Percentiles rank a stretch among this genome's conserved stretches.
Evolutionary conservation across 2,888 invertebrate genomes (phyloP).

Genomic region (Pristionchus japonicus): DNA sequence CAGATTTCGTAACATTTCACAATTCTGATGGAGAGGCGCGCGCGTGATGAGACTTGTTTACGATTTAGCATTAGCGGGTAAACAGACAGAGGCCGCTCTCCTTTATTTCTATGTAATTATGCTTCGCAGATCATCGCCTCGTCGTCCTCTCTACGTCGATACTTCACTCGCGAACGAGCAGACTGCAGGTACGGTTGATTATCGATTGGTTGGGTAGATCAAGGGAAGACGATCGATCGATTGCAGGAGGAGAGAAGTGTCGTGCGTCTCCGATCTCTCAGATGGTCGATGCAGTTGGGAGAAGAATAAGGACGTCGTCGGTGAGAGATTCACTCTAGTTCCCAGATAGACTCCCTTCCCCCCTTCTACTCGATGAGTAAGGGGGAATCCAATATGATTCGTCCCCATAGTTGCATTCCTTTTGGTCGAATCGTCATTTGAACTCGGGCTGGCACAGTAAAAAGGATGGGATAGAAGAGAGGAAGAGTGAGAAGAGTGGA

Average conservation of each 20-base stretch:
- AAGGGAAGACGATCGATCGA: background rate
- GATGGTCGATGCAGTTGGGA: conserved; percentile 39
- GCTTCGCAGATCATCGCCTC: conserved; percentile 51
- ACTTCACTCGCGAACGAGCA: conserved; percentile 62
- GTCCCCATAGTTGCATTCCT: background rate
- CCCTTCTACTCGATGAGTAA: no score
- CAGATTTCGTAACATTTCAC: no score
- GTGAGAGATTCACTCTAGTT: background rate
- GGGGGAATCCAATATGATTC: background rate
- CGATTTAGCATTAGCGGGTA: no score
- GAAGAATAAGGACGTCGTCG: conserved; percentile 46
- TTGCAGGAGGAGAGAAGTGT: background rate
- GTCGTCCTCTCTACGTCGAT: conserved; percentile 65
- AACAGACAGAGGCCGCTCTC: no score
- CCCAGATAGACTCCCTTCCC: background rate
- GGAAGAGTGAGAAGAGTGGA: background rate
- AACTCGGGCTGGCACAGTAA: background rate
- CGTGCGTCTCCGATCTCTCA: conserved; percentile 35
- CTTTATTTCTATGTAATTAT: no score
- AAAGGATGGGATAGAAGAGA: background rate
- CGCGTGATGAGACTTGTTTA: no score
- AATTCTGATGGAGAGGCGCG: no score
- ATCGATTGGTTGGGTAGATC: background rate
- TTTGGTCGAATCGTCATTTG: conserved; percentile 2
- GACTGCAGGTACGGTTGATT: background rate